Base-by-base conservation (phyloP, 2,888 invertebrate species). In the Synanthedon myopaeformis region DNA sequence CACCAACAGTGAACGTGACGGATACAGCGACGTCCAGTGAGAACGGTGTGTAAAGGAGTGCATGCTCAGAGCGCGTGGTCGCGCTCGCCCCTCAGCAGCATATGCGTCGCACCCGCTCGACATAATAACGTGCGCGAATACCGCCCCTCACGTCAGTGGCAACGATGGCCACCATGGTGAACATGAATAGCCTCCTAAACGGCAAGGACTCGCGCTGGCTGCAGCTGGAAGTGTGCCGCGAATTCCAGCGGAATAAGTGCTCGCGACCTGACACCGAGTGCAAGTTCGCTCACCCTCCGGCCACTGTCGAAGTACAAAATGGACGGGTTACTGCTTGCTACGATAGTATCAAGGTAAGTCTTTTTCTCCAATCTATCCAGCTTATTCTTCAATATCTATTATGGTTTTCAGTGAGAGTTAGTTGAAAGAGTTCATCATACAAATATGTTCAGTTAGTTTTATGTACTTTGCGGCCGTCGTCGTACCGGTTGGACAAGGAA, bases 141-240 rank as follows among this genome's bases (percentile, higher is more conserved):
- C 70, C 68, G 62, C 74, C 72, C 68, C 69, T 67, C 69, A 73
- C 71, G 70, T 69, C 69, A 67, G 72, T 75, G 78, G 70, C 73
- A 80, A 79, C 84, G 69, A 91, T 91, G 91, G 91, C 91, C 92
- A 95, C 95, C 88, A 96, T 96, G 94, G 96, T 96, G 88, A 96
- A 95, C 90, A 95, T 96, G 94, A 96, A 96, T 91, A 97, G 96
- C 91, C 92, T 97, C 79, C 92, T 97, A 79, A 97, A 96, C 90
- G 97, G 96, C 80, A 99, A 99, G 90, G 99, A 99, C 91, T 98
- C 98, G 71, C 95, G 99, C 84, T 99, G 99, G 99, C 92, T 99
- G 76, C 99, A 99, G 88, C 91, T 99, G 84, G 99, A 99, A 90
- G 99, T 99, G 84, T 97, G 96, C 91, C 93, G 99, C 71, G 99